These are phyloP conservation scores for Siniperca obscura DNA, from an alignment of 2,797 vertebrate species.

Conservation along the genomic window DNA sequence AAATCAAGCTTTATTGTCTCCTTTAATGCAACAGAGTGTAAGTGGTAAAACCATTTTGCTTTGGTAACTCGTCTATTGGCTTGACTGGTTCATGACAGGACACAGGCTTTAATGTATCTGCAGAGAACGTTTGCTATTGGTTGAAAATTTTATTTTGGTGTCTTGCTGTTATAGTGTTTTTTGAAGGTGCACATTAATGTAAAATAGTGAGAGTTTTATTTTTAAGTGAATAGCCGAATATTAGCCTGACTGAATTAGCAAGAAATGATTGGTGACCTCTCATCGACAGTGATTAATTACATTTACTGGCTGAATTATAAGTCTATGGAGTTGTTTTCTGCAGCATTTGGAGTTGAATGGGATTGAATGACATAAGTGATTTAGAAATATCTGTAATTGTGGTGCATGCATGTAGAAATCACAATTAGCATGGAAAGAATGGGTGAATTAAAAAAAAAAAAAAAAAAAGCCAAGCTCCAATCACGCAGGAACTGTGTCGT, in stretches of 20 bases:
- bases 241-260: conserved; percentile 52
- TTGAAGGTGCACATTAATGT: conserved; percentile 40
- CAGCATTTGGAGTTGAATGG: conserved; percentile 57
- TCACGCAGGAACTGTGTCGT: conserved; percentile 66
- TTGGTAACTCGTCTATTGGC: conserved; percentile 5
- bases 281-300: conserved; percentile 58
- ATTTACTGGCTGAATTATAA: conserved; percentile 55
- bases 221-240: conserved; percentile 42
- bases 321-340: conserved; percentile 63
- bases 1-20: conserved; percentile 35
- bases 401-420: conserved; percentile 54
- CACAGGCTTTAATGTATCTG: conserved; percentile 11
- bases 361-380: conserved; percentile 66
- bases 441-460: conserved; percentile 62
- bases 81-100: conserved; percentile 26
- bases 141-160: conserved; percentile 28
- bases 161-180: conserved; percentile 23
- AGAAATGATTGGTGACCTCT: conserved; percentile 57
- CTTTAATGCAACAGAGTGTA: conserved; percentile 20
- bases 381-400: conserved; percentile 68
- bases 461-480: conserved; percentile 68
- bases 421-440: conserved; percentile 76
- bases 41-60: conserved; percentile 16
- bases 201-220: conserved; percentile 39
- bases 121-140: conserved; percentile 10